Conservation (phyloP, 2,113 vertebrate species). For the Cryptomyrus ogoouensis region DNA sequence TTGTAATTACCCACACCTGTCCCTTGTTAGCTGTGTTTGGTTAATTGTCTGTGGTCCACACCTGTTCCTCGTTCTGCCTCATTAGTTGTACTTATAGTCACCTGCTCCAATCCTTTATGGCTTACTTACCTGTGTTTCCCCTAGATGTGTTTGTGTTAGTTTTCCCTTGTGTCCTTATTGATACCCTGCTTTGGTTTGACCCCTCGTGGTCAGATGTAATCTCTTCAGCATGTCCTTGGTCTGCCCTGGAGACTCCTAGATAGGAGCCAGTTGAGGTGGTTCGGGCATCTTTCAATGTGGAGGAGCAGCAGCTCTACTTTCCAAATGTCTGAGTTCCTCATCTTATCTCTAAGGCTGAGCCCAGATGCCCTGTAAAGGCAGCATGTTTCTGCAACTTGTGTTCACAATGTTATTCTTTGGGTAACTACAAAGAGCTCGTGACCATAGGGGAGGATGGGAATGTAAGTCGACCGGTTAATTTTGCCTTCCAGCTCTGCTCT, state of each 20-base stretch:
- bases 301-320: too few relatives aligned
- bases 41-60: not conserved
- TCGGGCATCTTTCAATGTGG: too few relatives aligned
- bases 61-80: not conserved
- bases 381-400: not conserved
- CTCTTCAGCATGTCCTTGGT: not conserved
- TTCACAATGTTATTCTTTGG: not conserved
- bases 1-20: not conserved
- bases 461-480: not conserved
- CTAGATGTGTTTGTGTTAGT: too few relatives aligned
- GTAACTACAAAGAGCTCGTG: not conserved
- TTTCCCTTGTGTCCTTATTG: too few relatives aligned
- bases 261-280: too few relatives aligned
- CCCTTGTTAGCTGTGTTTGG: too few relatives aligned
- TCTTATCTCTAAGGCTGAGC: not conserved
- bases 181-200: not conserved
- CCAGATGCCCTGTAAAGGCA: not conserved
- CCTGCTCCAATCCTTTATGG: too few relatives aligned
- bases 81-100: not conserved
- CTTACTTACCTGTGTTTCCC: not conserved
- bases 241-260: not conserved
- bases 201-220: not conserved
- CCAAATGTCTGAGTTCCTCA: not conserved
- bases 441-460: not conserved
- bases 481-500: not conserved